These are phyloP conservation scores for Megaceryle maxima DNA, from an alignment of 2,113 vertebrate species.

Conservation along the genomic window DNA sequence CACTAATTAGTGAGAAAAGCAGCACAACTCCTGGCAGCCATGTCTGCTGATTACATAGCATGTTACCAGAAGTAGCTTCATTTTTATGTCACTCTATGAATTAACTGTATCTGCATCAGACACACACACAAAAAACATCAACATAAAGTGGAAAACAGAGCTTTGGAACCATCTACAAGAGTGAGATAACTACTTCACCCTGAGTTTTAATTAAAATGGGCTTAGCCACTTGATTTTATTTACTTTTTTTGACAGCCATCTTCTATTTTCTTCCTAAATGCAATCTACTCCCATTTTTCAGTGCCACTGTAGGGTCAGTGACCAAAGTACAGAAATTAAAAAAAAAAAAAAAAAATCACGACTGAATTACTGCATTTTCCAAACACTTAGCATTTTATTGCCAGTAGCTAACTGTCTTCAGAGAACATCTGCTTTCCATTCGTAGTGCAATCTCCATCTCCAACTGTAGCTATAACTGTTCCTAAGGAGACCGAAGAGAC, in stretches of 20 bases:
- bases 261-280: conserved; percentile 15
- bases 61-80: neutral
- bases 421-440: conserved; percentile 38
- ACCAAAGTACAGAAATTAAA: neutral
- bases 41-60: neutral
- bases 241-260: neutral
- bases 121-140: neutral
- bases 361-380: conserved; percentile 9
- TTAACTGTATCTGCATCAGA: neutral
- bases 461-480: neutral
- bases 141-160: neutral
- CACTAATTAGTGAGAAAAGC: neutral
- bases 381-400: conserved; percentile 25
- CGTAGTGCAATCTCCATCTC: neutral
- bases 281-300: conserved; percentile 5
- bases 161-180: neutral
- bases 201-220: conserved; percentile 46
- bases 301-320: neutral
- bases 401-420: conserved; percentile 11
- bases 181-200: neutral
- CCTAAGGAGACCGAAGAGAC: conserved; percentile 11
- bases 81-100: neutral
- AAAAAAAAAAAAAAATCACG: neutral
- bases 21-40: neutral
- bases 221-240: neutral